These are phyloP conservation scores for Xiphophorus couchianus DNA, from an alignment of 2,113 vertebrate genomes.

Conservation along the genomic window DNA sequence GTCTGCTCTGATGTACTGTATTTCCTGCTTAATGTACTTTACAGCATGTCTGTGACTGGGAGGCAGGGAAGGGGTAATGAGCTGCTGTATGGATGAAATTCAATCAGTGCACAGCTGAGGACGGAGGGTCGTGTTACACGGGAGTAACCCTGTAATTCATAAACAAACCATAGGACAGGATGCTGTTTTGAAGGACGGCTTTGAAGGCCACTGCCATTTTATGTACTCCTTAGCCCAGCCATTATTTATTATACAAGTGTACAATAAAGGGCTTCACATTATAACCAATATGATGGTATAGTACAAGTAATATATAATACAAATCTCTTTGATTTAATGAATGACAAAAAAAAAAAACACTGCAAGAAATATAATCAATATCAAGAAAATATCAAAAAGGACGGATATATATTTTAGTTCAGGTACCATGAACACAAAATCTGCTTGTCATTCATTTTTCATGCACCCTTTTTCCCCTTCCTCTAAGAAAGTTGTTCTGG, in stretches of 20 bases:
- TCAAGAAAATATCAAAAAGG: too few species aligned
- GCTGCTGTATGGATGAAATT: slow-evolving; percentile 54
- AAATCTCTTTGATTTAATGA: not conserved
- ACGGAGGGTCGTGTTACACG: slow-evolving; percentile 53
- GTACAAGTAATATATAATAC: not conserved
- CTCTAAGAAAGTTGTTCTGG: too few species aligned
- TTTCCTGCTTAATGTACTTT: slow-evolving; percentile 22
- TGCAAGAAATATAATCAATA: too few species aligned
- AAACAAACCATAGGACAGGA: slow-evolving; percentile 37
- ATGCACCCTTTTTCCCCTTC: too few species aligned
- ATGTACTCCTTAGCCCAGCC: not conserved
- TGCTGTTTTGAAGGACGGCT: not conserved
- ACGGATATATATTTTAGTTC: too few species aligned
- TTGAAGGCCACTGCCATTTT: not conserved
- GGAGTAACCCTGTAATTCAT: slow-evolving; percentile 16
- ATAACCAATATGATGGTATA: too few species aligned
- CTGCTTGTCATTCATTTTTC: not conserved
- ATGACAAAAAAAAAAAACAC: too few species aligned
- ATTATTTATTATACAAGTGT: too few species aligned
- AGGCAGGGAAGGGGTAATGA: not conserved
- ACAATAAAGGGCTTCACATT: too few species aligned
- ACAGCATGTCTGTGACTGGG: slow-evolving; percentile 16
- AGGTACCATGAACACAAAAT: too few species aligned
- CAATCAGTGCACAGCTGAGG: slow-evolving; percentile 43
- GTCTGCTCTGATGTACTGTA: slow-evolving; percentile 12